Evolutionary conservation across 2,113 vertebrate species (phyloP).

Genomic region (Oceanites oceanicus): DNA sequence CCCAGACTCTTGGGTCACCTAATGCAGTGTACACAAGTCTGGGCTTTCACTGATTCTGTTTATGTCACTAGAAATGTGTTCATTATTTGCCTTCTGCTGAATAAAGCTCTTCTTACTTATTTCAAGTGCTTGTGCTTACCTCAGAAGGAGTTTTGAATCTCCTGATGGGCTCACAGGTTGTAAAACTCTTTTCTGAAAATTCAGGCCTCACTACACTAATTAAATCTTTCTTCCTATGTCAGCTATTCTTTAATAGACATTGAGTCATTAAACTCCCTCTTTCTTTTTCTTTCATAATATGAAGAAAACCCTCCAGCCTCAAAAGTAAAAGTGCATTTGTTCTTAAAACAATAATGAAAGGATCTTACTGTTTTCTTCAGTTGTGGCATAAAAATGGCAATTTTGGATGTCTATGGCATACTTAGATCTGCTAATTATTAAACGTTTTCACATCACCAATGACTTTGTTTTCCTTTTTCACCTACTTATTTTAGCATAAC

Average conservation of each 20-base stretch:
- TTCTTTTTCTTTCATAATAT: neutral
- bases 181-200: constrained; percentile 1
- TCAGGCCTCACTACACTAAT: neutral
- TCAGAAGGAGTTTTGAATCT: neutral
- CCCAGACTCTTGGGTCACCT: neutral
- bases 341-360: neutral
- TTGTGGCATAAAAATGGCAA: neutral
- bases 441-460: neutral
- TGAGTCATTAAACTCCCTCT: neutral
- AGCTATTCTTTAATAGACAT: neutral
- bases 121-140: neutral
- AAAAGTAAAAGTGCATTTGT: neutral
- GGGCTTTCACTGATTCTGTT: neutral
- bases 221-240: neutral
- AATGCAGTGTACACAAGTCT: neutral
- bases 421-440: neutral
- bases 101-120: neutral
- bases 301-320: neutral
- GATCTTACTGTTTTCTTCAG: neutral
- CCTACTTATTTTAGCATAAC: neutral
- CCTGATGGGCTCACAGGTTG: neutral
- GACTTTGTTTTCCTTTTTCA: neutral
- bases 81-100: neutral
- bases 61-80: neutral
- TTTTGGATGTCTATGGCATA: neutral